Percentiles rank a stretch among this genome's conserved stretches.
Conservation (phyloP, 2,888 invertebrate genomes). For the Minunthozetes semirufus region DNA sequence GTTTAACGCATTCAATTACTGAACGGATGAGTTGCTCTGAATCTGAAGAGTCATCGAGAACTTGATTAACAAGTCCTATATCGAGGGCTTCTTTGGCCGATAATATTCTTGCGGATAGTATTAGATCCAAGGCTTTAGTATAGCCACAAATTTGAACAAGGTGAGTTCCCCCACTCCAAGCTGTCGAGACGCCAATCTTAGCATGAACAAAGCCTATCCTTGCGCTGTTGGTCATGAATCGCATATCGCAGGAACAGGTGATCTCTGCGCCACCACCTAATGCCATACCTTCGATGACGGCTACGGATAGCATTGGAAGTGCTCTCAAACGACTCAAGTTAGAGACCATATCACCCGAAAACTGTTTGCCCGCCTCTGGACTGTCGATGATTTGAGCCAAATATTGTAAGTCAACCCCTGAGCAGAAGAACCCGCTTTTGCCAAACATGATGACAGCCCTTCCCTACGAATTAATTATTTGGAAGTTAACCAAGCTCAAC, state of each 20-base stretch:
- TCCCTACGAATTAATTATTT: slow-evolving; percentile 44
- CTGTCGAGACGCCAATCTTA: slow-evolving; percentile 52
- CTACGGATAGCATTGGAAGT: slow-evolving; percentile 53
- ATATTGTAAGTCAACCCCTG: slow-evolving; percentile 53
- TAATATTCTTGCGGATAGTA: slow-evolving; percentile 47
- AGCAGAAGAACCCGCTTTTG: slow-evolving; percentile 52
- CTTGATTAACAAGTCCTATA: slow-evolving; percentile 49
- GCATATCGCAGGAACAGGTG: slow-evolving; percentile 52
- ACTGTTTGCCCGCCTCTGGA: slow-evolving; percentile 47
- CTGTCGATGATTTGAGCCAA: slow-evolving; percentile 46
- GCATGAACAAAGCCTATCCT: slow-evolving; percentile 52
- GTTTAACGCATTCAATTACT: neutral
- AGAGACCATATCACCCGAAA: slow-evolving; percentile 53
- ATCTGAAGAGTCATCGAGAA: slow-evolving; percentile 35
- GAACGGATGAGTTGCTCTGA: neutral
- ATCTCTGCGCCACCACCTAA: slow-evolving; percentile 56
- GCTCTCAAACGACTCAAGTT: slow-evolving; percentile 48
- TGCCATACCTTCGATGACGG: slow-evolving; percentile 52
- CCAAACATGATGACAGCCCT: slow-evolving; percentile 52
- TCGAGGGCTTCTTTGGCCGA: slow-evolving; percentile 47
- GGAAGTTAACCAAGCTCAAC: no score
- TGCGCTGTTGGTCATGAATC: slow-evolving; percentile 49
- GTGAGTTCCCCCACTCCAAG: slow-evolving; percentile 53
- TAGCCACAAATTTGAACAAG: slow-evolving; percentile 50
- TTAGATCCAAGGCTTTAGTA: slow-evolving; percentile 49